These are phyloP conservation scores for Amazona finschi DNA, from an alignment of 2,797 vertebrate species.

Conservation along the genomic window DNA sequence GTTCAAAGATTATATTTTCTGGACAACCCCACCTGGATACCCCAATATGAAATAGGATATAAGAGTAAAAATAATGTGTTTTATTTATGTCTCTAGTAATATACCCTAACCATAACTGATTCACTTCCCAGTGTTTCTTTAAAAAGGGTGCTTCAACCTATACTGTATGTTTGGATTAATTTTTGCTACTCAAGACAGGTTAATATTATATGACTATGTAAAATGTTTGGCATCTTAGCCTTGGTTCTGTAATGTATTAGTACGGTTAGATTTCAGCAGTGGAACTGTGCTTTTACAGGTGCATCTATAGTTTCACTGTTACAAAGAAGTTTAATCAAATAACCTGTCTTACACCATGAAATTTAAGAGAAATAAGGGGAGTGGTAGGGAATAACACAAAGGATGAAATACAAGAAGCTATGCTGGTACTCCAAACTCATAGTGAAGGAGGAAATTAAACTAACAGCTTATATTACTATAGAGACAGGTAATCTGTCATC, in stretches of 20 bases:
- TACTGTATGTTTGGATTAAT: neutral
- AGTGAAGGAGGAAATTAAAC: neutral
- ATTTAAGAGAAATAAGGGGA: neutral
- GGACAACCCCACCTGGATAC: neutral
- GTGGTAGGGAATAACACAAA: neutral
- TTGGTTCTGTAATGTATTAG: neutral
- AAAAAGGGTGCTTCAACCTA: rapidly evolving
- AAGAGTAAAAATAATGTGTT: neutral
- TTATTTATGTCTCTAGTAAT: neutral
- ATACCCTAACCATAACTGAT: neutral
- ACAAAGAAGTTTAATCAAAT: neutral
- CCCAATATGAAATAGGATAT: neutral
- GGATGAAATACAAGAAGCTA: neutral
- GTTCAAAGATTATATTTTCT: neutral
- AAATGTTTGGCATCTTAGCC: neutral
- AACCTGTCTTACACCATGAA: neutral
- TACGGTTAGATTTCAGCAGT: neutral
- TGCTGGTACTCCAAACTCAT: neutral
- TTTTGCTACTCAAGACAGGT: neutral
- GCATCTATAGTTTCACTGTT: neutral
- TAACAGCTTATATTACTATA: neutral
- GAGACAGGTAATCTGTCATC: neutral
- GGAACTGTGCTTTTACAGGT: neutral
- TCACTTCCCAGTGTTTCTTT: neutral
- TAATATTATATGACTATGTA: neutral